Base-by-base conservation (phyloP, 2,113 vertebrate genomes). In the Archocentrus centrarchus region DNA sequence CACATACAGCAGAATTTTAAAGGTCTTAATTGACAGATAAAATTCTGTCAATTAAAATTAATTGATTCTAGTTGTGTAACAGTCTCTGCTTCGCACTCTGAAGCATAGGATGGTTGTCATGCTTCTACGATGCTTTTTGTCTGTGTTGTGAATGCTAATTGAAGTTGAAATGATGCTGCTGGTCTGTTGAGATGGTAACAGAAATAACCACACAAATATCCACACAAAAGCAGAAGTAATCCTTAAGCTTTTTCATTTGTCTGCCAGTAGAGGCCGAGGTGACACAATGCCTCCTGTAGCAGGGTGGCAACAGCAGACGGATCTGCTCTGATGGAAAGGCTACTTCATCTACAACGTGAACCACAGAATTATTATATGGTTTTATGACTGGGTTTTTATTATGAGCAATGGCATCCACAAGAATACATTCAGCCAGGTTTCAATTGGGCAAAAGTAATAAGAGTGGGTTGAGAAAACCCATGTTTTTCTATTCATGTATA, bases 191-290 rank as follows among this genome's bases (percentile, higher is more conserved):
- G 68, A n/a, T 0, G 44, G 27, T 35, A 47, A 73, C 68, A 73
- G 30, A 73, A 73, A 73, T 8, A 73, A 13, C 66, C 66, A 73
- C 66, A 53, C 44, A 73, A 55, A 57, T 57, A 57, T 57, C 53
- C 53, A 57, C 53, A 57, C 20, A 73, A 55, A n/a, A 73, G 68
- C 68, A 55, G 27, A 73, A 55, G 27, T 73, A 73, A 73, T 55
- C 68, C 68, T 73, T n/a, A 55, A 73, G 27, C 47, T n/a, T 73
- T 53, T 73, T 55, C 47, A 55, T 73, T 73, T 32, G 35, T 73
- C 47, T 55, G 27, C 68, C 68, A 73, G 53, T 14, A 32, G 68
- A 53, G 18, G 47, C 11, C 0, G 18, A 55, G 68, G 47, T 55
- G 66, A 73, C 47, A 73, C 27, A 8, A 73, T 73, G 66, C 0